Evolutionary conservation across 2,113 vertebrate genomes (phyloP).

Genomic region (Lipophrys pholis): DNA sequence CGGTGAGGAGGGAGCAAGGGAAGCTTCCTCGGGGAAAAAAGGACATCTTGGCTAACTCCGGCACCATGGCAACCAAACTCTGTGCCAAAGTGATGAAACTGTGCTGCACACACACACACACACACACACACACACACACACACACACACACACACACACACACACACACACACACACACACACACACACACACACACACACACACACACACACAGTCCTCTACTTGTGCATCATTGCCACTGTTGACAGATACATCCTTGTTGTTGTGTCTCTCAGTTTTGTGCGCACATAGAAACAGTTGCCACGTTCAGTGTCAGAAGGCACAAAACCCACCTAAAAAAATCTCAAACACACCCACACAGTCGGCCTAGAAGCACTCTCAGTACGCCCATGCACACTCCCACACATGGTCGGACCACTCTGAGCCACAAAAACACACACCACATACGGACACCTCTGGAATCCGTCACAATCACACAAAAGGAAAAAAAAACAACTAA

Average conservation of each 20-base stretch:
- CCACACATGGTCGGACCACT: conserved; percentile 53
- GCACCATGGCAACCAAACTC: too few relatives aligned
- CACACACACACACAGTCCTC: not conserved
- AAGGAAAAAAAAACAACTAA: conserved; percentile 22
- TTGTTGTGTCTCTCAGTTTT: not conserved
- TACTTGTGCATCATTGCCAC: not conserved
- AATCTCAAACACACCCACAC: conserved; percentile 70
- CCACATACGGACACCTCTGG: conserved; percentile 28
- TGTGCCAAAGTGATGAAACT: too few relatives aligned
- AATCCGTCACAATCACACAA: conserved; percentile 1
- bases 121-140: too few relatives aligned
- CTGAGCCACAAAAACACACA: conserved; percentile 17
- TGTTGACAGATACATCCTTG: not conserved
- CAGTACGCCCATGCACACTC: conserved; percentile 60
- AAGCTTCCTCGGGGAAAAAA: too few relatives aligned
- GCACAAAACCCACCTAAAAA: conserved; percentile 22
- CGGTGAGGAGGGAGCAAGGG: too few relatives aligned
- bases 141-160: too few relatives aligned
- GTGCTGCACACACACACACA: too few relatives aligned
- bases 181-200: too few relatives aligned
- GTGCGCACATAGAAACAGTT: conserved; percentile 73
- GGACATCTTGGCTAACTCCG: too few relatives aligned
- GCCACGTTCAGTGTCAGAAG: conserved; percentile 64
- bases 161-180: too few relatives aligned
- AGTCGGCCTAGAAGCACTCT: conserved; percentile 60